Evolutionary conservation across 92 coral and sea anemone genomes (phyloP).

Genomic region (Meandrina meandrites): DNA sequence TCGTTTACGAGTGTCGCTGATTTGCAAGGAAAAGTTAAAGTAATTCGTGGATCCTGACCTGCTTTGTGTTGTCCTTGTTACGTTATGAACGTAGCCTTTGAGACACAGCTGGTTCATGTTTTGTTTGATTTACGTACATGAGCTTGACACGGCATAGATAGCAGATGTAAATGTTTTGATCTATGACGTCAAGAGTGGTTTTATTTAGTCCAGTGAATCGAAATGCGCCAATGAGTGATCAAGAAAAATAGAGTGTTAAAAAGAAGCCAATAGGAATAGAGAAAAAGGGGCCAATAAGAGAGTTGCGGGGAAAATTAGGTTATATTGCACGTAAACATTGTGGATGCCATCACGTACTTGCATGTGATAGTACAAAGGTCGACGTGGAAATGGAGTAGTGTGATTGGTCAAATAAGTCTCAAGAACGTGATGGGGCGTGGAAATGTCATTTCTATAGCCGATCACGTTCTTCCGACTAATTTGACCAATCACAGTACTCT

Average conservation of each 20-base stretch:
- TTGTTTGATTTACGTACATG: not conserved
- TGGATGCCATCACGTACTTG: too few relatives aligned
- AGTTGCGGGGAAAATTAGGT: not conserved
- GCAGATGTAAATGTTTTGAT: not conserved
- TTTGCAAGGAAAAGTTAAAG: conserved; percentile 42
- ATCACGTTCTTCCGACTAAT: too few relatives aligned
- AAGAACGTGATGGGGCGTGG: too few relatives aligned
- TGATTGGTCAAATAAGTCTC: too few relatives aligned
- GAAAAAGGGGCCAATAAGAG: not conserved
- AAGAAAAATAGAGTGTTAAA: not conserved
- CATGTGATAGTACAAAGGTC: too few relatives aligned
- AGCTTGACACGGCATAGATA: too few relatives aligned
- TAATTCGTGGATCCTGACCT: conserved; percentile 30
- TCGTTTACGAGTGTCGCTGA: conserved; percentile 14
- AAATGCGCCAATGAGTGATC: not conserved
- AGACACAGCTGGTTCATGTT: not conserved
- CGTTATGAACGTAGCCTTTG: conserved; percentile 29
- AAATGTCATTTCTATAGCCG: too few relatives aligned
- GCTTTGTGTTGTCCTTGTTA: conserved; percentile 19
- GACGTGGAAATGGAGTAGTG: too few relatives aligned
- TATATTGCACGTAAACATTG: too few relatives aligned
- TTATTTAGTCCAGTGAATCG: not conserved
- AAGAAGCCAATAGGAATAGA: not conserved
- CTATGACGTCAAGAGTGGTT: not conserved
- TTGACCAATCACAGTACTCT: too few relatives aligned